Base-by-base conservation (phyloP, 2,888 invertebrate species). In the Sericinus montela region DNA sequence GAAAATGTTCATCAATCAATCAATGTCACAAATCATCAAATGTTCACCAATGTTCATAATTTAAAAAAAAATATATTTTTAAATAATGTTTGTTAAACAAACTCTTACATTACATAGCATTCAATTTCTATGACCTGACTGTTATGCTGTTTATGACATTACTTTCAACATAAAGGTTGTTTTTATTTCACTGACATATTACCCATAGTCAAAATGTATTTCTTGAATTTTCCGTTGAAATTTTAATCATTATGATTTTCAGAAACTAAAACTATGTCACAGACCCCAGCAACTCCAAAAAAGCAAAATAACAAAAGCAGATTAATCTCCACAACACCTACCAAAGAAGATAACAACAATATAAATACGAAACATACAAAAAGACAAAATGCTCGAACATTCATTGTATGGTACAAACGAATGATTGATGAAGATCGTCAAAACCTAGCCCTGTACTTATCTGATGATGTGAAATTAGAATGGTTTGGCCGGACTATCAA, bases 401-500 rank as follows among this genome's bases (percentile, higher is more conserved):
- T 91, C 51, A 78, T 81, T 8, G 60, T 76, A 34, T 87, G 86
- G 81, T 91, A 83, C 55, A 87, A 84, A 56, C 74, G 71, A 15
- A 79, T 90, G 75, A 76, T 87, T 47, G 91, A 91, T 53, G 72
- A 87, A 66, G 83, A 90, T 36, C 71, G 89, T 10, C 75, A 82
- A 36, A 89, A 85, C 52, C 58, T 91, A 1, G 73, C 82, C 6
- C 61, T 89, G 23, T 89, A 90, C 58, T 60, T 91, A 16, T 80
- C 89, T 13, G 88, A 91, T 53, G 81, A 90, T 63, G 83, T 90
- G 1, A 69, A 83, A 1, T 71, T 93, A 1, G 91, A 93, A 67
- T 93, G 92, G 92, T 93, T 93, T 67, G 93, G 93, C 0, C 80
- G 90, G 45, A 91, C 90, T 9, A 80, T 93, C 6, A 91, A 82